Evolutionary conservation across 2,113 vertebrate genomes (phyloP), one percentile per base, ranked within the genome.

Genomic region (Prunella himalayana): DNA sequence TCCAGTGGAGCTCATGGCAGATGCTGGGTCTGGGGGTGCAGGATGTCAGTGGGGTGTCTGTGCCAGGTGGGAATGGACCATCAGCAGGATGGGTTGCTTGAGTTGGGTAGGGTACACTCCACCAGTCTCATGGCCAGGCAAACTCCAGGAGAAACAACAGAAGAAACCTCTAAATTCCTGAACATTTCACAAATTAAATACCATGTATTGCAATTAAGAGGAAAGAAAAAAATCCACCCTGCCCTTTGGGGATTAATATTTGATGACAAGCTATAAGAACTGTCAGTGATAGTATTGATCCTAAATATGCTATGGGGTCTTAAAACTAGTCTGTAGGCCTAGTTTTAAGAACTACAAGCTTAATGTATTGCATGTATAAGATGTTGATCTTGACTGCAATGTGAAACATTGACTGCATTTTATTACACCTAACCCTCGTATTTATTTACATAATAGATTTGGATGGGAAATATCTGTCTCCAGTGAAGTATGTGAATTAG

Each of bases 371-470:
- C 27, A 11, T 17, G 18, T 57, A 9, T 81, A 64, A 75, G 69
- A 83, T 41, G 65, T 33, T 86, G 82, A 47, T 88, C 79, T 54
- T 65, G 82, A 90, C 2, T 54, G 56, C 90, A 94, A 50, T 35
- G 44, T 71, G 88, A 76, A 94, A 42, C 59, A 42, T 2, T 31
- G 65, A 14, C 92, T 81, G 56, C 64, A 12, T 94, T 86, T 90
- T 86, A 94, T 96, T 93, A 75, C 65, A 35, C 51, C 0, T 6
- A 71, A 66, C 86, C 28, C 68, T 83, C 0, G 0, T 95, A 91
- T 94, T 94, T 95, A 94, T 97, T 95, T 96, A 71, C 93, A 94
- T 97, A 94, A 92, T 88, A 92, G 90, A 90, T 96, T 96, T 96
- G 94, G 92, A 90, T 92, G 82, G 57, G 82, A 84, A 95, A 76